Percentiles rank a stretch among this genome's conserved stretches.
phyloP scores from a whole-genome alignment of 2,113 vertebrate genomes.

The Lamprotornis superbus region DNA sequence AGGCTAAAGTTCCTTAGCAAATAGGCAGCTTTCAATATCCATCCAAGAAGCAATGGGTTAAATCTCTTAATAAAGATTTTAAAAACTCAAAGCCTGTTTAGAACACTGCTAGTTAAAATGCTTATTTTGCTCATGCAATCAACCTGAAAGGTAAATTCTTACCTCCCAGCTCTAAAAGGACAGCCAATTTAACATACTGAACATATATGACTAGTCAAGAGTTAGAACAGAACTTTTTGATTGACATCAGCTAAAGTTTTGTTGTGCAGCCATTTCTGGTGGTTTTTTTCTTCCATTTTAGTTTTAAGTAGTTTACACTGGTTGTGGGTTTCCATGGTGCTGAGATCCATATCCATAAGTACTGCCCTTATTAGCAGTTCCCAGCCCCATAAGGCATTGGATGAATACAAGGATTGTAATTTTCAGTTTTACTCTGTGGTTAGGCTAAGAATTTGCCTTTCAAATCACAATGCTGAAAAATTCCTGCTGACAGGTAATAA shows the following conservation, averaged over 20 bases:
- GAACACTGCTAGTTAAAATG: constrained; percentile 21
- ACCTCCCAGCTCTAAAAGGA: background rate
- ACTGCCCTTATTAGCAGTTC: background rate
- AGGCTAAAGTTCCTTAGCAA: constrained; percentile 42
- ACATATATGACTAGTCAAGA: background rate
- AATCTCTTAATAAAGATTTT: background rate
- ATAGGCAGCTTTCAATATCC: constrained; percentile 49
- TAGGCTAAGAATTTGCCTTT: constrained; percentile 25
- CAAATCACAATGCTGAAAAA: background rate
- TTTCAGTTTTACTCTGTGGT: background rate
- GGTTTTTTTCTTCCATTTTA: accelerated
- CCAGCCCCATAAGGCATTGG: background rate
- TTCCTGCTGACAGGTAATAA: background rate
- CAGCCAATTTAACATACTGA: background rate
- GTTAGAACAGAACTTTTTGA: background rate
- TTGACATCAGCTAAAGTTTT: background rate
- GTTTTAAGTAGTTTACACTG: background rate
- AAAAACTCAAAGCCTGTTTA: constrained; percentile 9
- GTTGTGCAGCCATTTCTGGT: background rate
- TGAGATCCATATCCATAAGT: background rate
- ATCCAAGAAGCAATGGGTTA: background rate
- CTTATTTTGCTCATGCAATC: background rate
- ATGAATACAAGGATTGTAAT: background rate
- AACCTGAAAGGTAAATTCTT: constrained; percentile 21
- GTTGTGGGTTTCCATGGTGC: background rate